Evolutionary conservation across 2,888 invertebrate genomes (phyloP).

Genomic region (Sepioteuthis lessoniana): DNA sequence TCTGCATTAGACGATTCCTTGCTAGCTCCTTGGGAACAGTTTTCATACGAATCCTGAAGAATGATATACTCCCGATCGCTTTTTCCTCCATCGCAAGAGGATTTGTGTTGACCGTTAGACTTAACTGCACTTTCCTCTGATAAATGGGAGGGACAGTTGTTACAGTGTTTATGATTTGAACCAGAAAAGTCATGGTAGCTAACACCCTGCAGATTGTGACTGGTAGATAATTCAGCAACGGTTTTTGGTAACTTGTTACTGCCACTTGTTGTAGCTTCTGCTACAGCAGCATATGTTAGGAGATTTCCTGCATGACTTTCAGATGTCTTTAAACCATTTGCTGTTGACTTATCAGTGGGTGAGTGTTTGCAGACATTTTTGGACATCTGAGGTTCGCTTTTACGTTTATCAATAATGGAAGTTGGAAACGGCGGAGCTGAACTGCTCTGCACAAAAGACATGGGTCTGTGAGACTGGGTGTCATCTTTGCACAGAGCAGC

Average conservation of each 20-base stretch:
- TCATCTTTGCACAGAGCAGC: background rate
- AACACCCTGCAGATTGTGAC: conserved; percentile 46
- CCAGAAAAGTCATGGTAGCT: conserved; percentile 46
- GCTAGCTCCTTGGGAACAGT: background rate
- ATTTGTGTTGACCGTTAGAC: background rate
- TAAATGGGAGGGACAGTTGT: background rate
- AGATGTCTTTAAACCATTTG: background rate
- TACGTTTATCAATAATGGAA: background rate
- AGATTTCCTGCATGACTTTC: background rate
- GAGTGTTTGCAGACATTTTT: conserved; percentile 36
- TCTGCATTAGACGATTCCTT: background rate
- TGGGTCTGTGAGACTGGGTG: background rate
- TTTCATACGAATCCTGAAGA: conserved; percentile 38
- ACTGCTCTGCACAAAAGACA: conserved; percentile 25
- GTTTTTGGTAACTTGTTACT: background rate
- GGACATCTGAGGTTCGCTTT: conserved; percentile 35
- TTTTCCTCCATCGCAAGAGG: background rate
- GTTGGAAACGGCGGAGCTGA: conserved; percentile 24
- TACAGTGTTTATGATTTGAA: background rate
- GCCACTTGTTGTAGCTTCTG: conserved; percentile 39
- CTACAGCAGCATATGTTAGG: conserved; percentile 14
- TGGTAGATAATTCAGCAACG: background rate
- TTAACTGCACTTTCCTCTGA: background rate
- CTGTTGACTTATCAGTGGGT: background rate
- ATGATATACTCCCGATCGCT: conserved; percentile 36